Percentiles rank a stretch among this genome's conserved stretches.
phyloP scores from a whole-genome alignment of 2,113 vertebrate genomes.

The Phrynosoma platyrhinos region DNA sequence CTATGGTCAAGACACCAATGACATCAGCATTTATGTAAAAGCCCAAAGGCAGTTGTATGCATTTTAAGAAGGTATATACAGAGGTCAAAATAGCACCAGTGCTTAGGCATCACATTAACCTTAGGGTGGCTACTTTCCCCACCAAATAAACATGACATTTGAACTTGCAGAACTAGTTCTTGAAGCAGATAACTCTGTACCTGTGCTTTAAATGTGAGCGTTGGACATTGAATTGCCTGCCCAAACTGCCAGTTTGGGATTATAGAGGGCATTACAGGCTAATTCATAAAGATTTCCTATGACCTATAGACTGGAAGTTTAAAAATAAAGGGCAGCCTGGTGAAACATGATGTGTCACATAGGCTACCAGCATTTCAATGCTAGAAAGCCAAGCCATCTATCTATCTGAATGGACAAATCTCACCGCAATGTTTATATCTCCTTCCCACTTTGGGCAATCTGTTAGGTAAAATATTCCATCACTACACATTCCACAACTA shows the following conservation, averaged over 20 bases:
- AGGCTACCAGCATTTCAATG: not conserved
- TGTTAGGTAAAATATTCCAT: not conserved
- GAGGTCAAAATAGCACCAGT: too few species aligned
- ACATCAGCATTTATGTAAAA: too few species aligned
- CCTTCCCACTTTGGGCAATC: too few species aligned
- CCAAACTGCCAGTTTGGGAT: not conserved
- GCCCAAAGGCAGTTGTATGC: not conserved
- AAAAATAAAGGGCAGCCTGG: not conserved
- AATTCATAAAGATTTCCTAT: slow-evolving; percentile 7
- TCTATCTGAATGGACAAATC: not conserved
- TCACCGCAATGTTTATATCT: too few species aligned
- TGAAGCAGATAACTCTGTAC: not conserved
- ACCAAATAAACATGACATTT: not conserved
- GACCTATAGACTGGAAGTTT: not conserved
- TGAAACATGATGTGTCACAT: not conserved
- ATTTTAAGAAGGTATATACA: not conserved
- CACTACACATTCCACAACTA: not conserved
- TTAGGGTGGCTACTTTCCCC: not conserved
- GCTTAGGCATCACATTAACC: not conserved
- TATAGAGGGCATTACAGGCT: not conserved
- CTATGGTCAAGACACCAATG: not conserved
- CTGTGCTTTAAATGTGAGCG: not conserved
- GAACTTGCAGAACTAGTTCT: not conserved
- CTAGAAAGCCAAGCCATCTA: not conserved
- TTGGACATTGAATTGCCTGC: not conserved